Base-by-base conservation (phyloP, 53 echinoderm and acorn worm species). In the Antedon mediterranea region DNA sequence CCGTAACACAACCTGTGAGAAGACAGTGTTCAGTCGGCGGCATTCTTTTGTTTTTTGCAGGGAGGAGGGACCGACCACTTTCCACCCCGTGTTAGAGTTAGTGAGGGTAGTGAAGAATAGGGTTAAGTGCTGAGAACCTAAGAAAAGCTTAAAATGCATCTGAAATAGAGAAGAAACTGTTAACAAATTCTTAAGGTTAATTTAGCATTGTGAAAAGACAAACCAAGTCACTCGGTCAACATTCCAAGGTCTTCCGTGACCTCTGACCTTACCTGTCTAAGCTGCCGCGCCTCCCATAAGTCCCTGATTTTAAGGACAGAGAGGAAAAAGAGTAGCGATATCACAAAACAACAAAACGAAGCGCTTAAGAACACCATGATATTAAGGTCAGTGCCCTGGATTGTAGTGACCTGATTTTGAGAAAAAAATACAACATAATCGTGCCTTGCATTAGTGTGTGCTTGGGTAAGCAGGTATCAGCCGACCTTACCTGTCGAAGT, bases 401-500 rank as follows among this genome's bases (percentile, higher is more conserved):
- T 57, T 57, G 57, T 57, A 11, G 57, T 57, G 57, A 57, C 57
- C 57, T 57, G 20, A 26, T 57, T 57, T 57, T 57, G 57, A 57
- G 23, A 57, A 57, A 57, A 57, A 57, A 1, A 57, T 18, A 57
- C 57, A 57, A 41, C 3, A 18, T 57, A 23, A 57, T 18, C 57
- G 57, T 57, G 57, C 57, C 11, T 57, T 57, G 57, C 57, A 57
- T 57, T 57, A 57, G 57, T 57, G 57, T n/a, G n/a, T n/a, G n/a
- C n/a, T n/a, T n/a, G 26, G 57, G 57, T 4, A 57, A 57, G 57
- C 23, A 18, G 57, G 14, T 6, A 11, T 57, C 57, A 18, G 9
- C 15, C 28, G 27, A 26, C 44, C 43, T 57, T 82, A 86, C 86
- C 86, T 86, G 86, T 82, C 86, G 57, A 2, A 78, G 75, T 34